A percentile compares a stretch with the other conserved stretches of the same genome.
Conservation (phyloP, 1,140 invertebrate genomes). For the Hesperophylax magnus region DNA sequence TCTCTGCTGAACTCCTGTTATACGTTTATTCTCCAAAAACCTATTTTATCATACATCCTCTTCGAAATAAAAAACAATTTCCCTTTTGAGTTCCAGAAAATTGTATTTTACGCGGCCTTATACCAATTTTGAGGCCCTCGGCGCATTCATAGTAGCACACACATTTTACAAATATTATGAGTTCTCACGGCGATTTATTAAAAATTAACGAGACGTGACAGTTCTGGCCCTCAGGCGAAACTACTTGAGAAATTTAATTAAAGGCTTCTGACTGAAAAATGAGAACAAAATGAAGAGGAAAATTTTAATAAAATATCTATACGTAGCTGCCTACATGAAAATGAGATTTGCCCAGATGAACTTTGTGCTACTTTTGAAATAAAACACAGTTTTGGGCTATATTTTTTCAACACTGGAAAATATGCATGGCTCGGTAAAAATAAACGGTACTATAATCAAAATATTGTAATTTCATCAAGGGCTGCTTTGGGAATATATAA, state of each 20-base stretch:
- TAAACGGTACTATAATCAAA: no score
- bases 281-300: background rate
- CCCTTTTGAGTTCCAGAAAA: constrained; percentile 7
- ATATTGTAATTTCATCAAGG: no score
- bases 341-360: no score
- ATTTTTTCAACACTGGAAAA: no score
- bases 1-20: background rate
- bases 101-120: background rate
- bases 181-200: no score
- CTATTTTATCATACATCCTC: constrained; percentile 21
- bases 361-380: no score
- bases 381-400: no score
- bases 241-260: constrained; percentile 26
- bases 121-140: constrained; percentile 19
- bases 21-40: constrained; percentile 4
- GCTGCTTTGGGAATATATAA: no score
- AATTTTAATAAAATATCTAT: background rate
- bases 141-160: constrained; percentile 8
- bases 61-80: constrained; percentile 13
- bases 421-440: no score
- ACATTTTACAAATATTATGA: background rate
- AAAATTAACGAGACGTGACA: background rate
- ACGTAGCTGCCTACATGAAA: no score
- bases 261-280: constrained; percentile 15
- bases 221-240: constrained; percentile 13